These are phyloP conservation scores for Phocides pigmalion DNA, from an alignment of 1,140 invertebrate genomes.

Conservation along the genomic window DNA sequence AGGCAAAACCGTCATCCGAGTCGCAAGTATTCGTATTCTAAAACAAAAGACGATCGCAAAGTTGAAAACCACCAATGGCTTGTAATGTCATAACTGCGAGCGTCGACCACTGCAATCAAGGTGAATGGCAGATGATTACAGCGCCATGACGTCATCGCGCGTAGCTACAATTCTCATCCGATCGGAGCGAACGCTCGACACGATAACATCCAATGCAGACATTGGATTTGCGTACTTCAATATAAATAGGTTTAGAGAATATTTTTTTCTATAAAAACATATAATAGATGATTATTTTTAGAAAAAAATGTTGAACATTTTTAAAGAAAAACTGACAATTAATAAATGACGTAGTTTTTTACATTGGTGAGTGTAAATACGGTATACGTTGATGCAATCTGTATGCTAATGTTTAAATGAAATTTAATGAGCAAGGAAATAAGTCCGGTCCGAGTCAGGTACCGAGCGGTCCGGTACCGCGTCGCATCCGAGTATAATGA, in stretches of 20 bases:
- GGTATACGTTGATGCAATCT: too few relatives aligned
- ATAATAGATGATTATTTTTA: too few relatives aligned
- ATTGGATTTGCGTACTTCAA: conserved; percentile 4
- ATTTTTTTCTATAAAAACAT: too few relatives aligned
- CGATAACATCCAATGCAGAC: conserved; percentile 9
- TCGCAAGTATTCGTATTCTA: not conserved
- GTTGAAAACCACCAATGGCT: not conserved
- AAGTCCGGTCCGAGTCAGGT: too few relatives aligned
- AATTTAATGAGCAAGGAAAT: too few relatives aligned
- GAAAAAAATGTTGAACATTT: too few relatives aligned
- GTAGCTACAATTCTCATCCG: conserved; percentile 19
- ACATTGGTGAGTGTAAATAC: too few relatives aligned
- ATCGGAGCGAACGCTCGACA: not conserved
- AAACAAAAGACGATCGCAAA: not conserved
- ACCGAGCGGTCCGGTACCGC: too few relatives aligned
- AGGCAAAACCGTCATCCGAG: not conserved
- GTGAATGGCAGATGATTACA: conserved; percentile 40
- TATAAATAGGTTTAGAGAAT: conserved; percentile 2
- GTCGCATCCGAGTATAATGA: too few relatives aligned
- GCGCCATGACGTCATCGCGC: conserved; percentile 12
- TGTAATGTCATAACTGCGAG: conserved; percentile 4
- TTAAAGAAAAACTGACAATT: too few relatives aligned
- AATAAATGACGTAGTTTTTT: too few relatives aligned
- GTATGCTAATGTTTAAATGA: too few relatives aligned
- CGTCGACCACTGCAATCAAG: conserved; percentile 41